Conservation (phyloP, 2,888 invertebrate species). For the Lottia scabra region DNA sequence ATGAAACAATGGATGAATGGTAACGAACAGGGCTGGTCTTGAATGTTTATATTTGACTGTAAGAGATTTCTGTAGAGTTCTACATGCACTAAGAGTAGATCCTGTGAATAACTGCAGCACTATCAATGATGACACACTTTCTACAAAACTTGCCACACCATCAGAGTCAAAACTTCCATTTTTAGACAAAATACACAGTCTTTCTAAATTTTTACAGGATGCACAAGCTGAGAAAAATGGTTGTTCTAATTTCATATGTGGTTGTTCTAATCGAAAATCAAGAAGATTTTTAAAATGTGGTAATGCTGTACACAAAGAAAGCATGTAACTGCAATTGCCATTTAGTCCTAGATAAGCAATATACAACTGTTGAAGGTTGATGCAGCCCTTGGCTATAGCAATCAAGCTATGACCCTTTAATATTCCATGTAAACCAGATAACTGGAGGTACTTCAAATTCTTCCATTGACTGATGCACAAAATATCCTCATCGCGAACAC, state of each 20-base stretch:
- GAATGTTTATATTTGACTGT: conserved; percentile 41
- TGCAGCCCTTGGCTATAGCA: conserved; percentile 46
- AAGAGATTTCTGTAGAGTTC: conserved; percentile 49
- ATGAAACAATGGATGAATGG: conserved; percentile 48
- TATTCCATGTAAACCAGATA: conserved; percentile 53
- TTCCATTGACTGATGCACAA: conserved; percentile 41
- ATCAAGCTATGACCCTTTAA: conserved; percentile 40
- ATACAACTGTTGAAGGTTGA: conserved; percentile 42
- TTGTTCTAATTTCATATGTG: conserved; percentile 52
- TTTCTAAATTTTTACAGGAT: conserved; percentile 46
- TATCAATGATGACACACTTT: conserved; percentile 49
- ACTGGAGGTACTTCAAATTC: conserved; percentile 48
- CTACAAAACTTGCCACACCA: conserved; percentile 46
- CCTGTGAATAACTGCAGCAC: conserved; percentile 58
- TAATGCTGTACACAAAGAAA: conserved; percentile 43
- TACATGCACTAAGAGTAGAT: conserved; percentile 50
- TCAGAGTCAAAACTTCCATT: conserved; percentile 49
- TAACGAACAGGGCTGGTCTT: conserved; percentile 51
- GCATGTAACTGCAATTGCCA: conserved; percentile 34
- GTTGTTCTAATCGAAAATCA: conserved; percentile 62
- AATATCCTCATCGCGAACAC: conserved; percentile 36
- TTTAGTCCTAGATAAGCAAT: conserved; percentile 54
- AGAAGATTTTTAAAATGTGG: conserved; percentile 40
- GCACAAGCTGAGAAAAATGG: conserved; percentile 50
- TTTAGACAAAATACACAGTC: conserved; percentile 59